phyloP scores from a whole-genome alignment of 2,888 invertebrate species.

The Siphonodentalium dalli region DNA sequence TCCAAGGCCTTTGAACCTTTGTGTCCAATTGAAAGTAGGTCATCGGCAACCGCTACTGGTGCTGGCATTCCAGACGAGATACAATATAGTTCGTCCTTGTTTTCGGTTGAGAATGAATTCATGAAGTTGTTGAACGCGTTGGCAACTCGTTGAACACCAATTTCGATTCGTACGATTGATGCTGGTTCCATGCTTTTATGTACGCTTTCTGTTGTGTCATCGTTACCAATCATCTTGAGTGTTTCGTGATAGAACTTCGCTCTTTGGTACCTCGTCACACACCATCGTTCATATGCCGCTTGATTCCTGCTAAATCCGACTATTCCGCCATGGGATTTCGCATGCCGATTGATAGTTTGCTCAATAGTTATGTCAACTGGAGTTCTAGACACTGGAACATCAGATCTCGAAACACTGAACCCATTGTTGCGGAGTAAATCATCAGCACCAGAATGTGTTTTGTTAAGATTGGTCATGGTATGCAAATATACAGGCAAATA shows the following conservation, averaged over 20 bases:
- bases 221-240: constrained; percentile 11
- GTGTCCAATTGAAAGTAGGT: constrained; percentile 11
- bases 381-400: constrained; percentile 21
- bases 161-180: constrained; percentile 1
- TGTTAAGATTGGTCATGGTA: constrained; percentile 12
- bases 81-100: constrained; percentile 24
- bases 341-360: constrained; percentile 22
- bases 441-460: constrained; percentile 21
- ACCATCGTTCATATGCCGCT: constrained; percentile 20
- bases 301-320: constrained; percentile 19
- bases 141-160: constrained; percentile 2
- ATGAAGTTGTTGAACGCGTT: constrained; percentile 9
- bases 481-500: constrained; percentile 22
- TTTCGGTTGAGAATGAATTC: constrained; percentile 13
- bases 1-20: constrained; percentile 8
- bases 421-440: constrained; percentile 18
- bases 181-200: constrained; percentile 13
- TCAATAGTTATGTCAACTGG: constrained; percentile 22
- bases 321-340: constrained; percentile 15
- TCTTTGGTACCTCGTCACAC: constrained; percentile 8
- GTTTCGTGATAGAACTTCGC: constrained; percentile 11
- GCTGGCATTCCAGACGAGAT: constrained; percentile 25
- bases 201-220: not conserved
- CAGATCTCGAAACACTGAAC: constrained; percentile 25
- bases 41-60: constrained; percentile 1